Evolutionary conservation across 2,797 vertebrate species (phyloP), one percentile per base, ranked within the genome.

Genomic region (Lacerta viridis): DNA sequence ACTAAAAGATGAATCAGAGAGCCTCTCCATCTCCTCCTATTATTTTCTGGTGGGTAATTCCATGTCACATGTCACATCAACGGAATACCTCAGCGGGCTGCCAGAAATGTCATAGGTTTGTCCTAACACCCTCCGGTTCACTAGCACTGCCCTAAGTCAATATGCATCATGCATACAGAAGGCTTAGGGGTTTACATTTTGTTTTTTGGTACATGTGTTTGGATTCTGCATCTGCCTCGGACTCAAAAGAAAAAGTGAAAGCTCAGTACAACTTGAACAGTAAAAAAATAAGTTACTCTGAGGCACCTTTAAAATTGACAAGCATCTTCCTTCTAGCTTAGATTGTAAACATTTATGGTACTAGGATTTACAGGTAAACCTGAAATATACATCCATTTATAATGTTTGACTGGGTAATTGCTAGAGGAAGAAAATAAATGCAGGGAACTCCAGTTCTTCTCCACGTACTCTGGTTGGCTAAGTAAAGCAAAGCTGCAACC

Each of bases 261-360:
- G 91, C 92, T 94, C 59, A 90, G 92, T 91, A 95, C 89, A 82
- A 96, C 89, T 92, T 94, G 90, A 43, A 93, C 6, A 89, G 92
- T 87, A 89, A 93, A 91, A 89, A 96, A 96, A 95, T 93, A 55
- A 93, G 80, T 92, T 92, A 92, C 80, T 84, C 25, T 94, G 96
- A 95, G 94, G 95, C 95, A 96, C 94, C 91, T 96, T 91, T 92
- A 95, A 97, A 96, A 95, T 92, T 87, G 91, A 94, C 88, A 89
- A 95, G 95, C 94, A 93, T 92, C 91, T 39, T 91, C 92, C 93
- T 90, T 85, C 94, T 95, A 95, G 85, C 93, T 93, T 86, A 91
- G 92, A 93, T 86, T 97, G 91, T 96, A 95, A 97, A 97, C 90
- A 94, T 95, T 89, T 61, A 92, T 92, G 89, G 95, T 94, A 95